These are phyloP conservation scores for Lasioglossum marginatum DNA, from an alignment of 2,888 invertebrate genomes.

Conservation along the genomic window DNA sequence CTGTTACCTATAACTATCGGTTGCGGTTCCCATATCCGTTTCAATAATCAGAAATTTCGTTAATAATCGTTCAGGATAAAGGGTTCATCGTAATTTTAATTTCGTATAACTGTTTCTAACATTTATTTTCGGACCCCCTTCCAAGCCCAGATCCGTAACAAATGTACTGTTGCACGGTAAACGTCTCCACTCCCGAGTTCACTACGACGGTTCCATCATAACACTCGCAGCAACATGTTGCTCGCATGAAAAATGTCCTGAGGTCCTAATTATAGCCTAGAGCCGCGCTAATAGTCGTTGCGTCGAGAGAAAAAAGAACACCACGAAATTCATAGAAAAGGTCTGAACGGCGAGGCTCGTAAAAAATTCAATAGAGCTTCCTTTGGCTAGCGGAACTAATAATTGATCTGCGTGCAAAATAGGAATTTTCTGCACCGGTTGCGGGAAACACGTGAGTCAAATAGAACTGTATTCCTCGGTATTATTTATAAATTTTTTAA, in stretches of 20 bases:
- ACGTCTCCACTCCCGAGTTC: not conserved
- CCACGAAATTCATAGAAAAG: not conserved
- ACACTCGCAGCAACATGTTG: conserved; percentile 12
- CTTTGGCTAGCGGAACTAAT: not conserved
- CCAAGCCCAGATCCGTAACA: not conserved
- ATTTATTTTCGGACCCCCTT: not conserved
- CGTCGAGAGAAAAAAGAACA: not conserved
- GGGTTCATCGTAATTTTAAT: not conserved
- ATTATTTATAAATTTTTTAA: not conserved
- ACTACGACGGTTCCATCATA: not conserved
- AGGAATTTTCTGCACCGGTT: not conserved
- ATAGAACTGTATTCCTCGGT: not conserved
- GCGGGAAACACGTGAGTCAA: not conserved
- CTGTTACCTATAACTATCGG: not conserved
- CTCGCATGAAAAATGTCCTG: not conserved
- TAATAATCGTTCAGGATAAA: too few relatives aligned
- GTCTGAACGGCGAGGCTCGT: not conserved
- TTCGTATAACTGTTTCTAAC: not conserved
- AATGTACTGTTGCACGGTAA: not conserved
- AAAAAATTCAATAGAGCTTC: not conserved
- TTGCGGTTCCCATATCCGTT: too few relatives aligned
- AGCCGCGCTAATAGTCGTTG: not conserved
- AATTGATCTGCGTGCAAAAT: not conserved
- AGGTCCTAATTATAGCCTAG: not conserved
- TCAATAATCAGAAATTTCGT: too few relatives aligned